Percentiles rank a stretch among this genome's conserved stretches.
These are phyloP conservation scores for Ailuropoda melanoleuca DNA, from an alignment of 2,113 vertebrate species.

Conservation along the genomic window DNA sequence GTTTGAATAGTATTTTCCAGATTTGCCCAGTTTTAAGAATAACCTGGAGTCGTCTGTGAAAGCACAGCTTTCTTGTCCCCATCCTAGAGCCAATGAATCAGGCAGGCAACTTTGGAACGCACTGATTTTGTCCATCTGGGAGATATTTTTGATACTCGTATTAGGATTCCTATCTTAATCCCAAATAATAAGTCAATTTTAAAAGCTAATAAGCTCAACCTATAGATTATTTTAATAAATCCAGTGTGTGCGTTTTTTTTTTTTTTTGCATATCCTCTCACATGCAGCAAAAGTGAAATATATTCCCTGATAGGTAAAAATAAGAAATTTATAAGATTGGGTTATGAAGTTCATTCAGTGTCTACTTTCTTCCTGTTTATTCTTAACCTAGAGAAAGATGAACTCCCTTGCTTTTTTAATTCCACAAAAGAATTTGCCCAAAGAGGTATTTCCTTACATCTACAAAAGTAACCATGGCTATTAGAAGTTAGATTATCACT, in stretches of 20 bases:
- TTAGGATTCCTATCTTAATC: constrained; percentile 30
- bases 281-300: not conserved
- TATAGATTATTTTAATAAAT: constrained; percentile 24
- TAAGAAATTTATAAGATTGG: constrained; percentile 5
- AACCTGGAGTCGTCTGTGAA: not conserved
- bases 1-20: not conserved
- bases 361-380: constrained; percentile 16
- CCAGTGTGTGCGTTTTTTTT: not conserved
- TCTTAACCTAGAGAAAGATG: constrained; percentile 32
- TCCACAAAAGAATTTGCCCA: constrained; percentile 34
- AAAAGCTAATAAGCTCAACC: constrained; percentile 26
- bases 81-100: not conserved
- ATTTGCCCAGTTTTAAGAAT: not conserved
- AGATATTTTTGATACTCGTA: not conserved
- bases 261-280: not conserved
- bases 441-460: constrained; percentile 46
- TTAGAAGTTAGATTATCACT: constrained; percentile 53
- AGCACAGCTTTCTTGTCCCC: not conserved
- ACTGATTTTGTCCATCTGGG: not conserved
- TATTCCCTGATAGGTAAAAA: not conserved
- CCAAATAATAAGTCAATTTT: constrained; percentile 4
- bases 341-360: constrained; percentile 49
- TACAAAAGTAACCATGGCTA: constrained; percentile 39
- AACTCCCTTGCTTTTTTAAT: constrained; percentile 44
- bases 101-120: not conserved